Conservation (phyloP, 1,140 invertebrate genomes). For the Oedothorax gibbosus region DNA sequence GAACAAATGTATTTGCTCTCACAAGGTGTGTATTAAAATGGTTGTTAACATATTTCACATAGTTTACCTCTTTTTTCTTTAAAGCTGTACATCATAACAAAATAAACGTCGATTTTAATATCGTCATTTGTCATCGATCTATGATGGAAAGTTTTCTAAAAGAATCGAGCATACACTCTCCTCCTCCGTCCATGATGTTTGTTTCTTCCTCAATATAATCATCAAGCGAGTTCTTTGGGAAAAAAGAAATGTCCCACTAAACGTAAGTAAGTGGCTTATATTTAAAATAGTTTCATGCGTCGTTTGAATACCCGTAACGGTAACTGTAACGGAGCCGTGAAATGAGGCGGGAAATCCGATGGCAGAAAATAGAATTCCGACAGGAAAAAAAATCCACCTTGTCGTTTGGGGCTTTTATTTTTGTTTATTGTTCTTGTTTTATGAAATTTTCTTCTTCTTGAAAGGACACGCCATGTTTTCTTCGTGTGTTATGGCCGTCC, state of each 20-base stretch:
- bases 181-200: conserved; percentile 10
- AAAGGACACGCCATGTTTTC: background rate
- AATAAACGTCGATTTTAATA: conserved; percentile 34
- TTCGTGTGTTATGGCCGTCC: no score
- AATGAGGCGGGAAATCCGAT: conserved; percentile 38
- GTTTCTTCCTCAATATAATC: conserved; percentile 33
- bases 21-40: conserved; percentile 1
- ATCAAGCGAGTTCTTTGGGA: background rate
- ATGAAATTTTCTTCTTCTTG: conserved; percentile 3
- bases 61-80: background rate
- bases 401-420: conserved; percentile 9
- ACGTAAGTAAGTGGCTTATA: conserved; percentile 48
- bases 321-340: conserved; percentile 8
- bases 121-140: conserved; percentile 22
- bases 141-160: conserved; percentile 39
- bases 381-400: background rate
- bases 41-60: conserved; percentile 23
- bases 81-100: background rate
- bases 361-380: conserved; percentile 15
- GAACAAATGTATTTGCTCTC: background rate
- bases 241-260: conserved; percentile 30
- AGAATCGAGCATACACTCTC: conserved; percentile 14
- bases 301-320: conserved; percentile 33
- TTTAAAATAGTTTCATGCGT: conserved; percentile 45
- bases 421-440: background rate